Conservation (phyloP, 2,888 invertebrate species). For the Callinectes sapidus region DNA sequence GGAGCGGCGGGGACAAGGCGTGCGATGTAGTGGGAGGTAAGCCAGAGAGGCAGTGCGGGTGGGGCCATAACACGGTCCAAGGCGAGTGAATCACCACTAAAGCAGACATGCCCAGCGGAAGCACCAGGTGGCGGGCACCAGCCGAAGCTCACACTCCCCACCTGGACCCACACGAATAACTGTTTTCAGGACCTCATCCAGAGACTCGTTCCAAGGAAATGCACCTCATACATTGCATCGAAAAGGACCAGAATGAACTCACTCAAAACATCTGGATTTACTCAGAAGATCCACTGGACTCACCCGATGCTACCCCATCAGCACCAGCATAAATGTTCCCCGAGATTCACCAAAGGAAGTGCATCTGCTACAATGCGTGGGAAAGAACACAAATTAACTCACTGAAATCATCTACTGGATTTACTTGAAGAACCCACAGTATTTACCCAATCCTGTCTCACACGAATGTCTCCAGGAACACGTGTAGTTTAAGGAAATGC, state of each 20-base stretch:
- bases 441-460: no score
- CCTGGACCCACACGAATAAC: background rate
- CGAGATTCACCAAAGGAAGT: background rate
- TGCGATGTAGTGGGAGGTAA: background rate
- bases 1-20: background rate
- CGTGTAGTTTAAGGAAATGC: no score
- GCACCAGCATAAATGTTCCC: background rate
- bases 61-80: constrained; percentile 33
- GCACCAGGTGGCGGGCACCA: constrained; percentile 16
- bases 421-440: no score
- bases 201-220: constrained; percentile 2
- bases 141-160: background rate
- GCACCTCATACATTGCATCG: background rate
- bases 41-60: constrained; percentile 19
- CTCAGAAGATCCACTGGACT: background rate
- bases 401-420: background rate
- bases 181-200: background rate
- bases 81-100: constrained; percentile 28
- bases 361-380: background rate
- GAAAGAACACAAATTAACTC: background rate
- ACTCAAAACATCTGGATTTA: background rate
- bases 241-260: background rate
- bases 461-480: no score
- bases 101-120: background rate
- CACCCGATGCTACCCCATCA: no score